These are phyloP conservation scores for Poeciliopsis prolifica DNA, from an alignment of 2,113 vertebrate genomes.

Conservation along the genomic window DNA sequence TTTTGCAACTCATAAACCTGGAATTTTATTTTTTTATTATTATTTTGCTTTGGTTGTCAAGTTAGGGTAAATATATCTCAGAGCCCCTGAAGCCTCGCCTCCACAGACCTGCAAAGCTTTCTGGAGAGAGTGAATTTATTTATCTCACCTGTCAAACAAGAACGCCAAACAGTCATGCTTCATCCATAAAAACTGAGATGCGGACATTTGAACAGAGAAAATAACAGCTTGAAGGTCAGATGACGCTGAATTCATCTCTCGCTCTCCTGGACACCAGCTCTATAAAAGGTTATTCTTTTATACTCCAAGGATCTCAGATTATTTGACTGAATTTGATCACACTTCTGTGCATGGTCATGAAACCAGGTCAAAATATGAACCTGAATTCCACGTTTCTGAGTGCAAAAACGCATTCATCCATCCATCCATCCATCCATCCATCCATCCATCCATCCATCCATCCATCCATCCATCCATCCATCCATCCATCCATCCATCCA, in stretches of 20 bases:
- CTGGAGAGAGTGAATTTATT: conserved; percentile 30
- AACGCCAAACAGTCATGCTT: conserved; percentile 7
- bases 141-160: conserved; percentile 35
- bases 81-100: not conserved
- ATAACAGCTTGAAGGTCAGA: conserved; percentile 22
- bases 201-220: conserved; percentile 11
- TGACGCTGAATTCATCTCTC: not conserved
- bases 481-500: not conserved
- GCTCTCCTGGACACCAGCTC: not conserved
- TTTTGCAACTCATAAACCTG: conserved; percentile 4
- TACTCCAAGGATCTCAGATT: not conserved
- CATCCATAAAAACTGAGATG: not conserved
- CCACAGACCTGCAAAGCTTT: conserved; percentile 20
- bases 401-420: conserved; percentile 25
- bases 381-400: conserved; percentile 13
- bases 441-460: no score
- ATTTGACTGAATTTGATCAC: not conserved
- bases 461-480: no score
- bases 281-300: conserved; percentile 27
- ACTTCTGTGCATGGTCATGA: conserved; percentile 6
- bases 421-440: no score
- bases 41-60: not conserved
- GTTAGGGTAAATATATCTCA: conserved; percentile 22
- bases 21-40: not conserved
- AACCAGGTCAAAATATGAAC: conserved; percentile 38